Percentiles rank a stretch among this genome's conserved stretches.
Evolutionary conservation across 2,797 vertebrate genomes (phyloP).

Genomic region (Tragelaphus eurycerus): DNA sequence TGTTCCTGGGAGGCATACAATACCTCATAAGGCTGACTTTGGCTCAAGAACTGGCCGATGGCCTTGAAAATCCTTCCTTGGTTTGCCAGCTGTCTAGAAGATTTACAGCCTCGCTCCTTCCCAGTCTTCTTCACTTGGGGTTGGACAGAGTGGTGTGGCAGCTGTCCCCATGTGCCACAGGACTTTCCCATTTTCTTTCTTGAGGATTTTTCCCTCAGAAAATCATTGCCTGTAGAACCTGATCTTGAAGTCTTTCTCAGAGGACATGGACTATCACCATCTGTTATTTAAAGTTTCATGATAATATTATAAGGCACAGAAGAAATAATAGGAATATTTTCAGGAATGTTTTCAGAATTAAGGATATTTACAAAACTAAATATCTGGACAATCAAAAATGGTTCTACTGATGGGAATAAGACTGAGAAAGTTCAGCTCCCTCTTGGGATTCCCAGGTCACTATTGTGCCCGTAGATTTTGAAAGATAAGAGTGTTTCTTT

Average conservation of each 20-base stretch:
- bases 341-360: not conserved
- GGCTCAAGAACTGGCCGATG: not conserved
- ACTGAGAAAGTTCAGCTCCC: not conserved
- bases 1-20: not conserved
- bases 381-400: not conserved
- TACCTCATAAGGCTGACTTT: not conserved
- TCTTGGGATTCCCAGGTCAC: not conserved
- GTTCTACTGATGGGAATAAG: not conserved
- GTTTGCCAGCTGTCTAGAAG: not conserved
- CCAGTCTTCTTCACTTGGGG: not conserved
- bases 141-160: not conserved
- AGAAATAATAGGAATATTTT: not conserved
- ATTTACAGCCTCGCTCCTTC: not conserved
- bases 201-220: not conserved
- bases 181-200: not conserved
- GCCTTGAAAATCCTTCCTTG: not conserved
- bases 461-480: not conserved
- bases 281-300: not conserved
- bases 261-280: not conserved
- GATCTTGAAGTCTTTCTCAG: not conserved
- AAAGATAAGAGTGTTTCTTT: slow-evolving; percentile 45
- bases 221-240: not conserved
- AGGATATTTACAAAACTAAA: not conserved
- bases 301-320: not conserved
- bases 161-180: accelerated